Conservation (phyloP, 2,797 vertebrate species). For the Periophthalmus magnuspinnatus region DNA sequence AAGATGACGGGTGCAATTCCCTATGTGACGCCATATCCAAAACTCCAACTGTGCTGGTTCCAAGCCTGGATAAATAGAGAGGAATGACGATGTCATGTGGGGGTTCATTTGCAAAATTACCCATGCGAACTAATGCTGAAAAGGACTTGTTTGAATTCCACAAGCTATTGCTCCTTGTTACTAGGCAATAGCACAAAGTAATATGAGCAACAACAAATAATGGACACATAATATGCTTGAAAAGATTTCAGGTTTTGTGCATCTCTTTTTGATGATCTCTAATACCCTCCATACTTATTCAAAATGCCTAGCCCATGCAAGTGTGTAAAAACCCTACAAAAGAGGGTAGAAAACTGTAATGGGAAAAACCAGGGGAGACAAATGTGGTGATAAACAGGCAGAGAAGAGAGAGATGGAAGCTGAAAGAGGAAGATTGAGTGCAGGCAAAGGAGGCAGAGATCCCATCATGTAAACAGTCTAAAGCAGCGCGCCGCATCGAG, state of each 20-base stretch:
- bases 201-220: not conserved
- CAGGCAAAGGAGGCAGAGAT: slow-evolving; percentile 59
- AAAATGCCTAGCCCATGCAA: slow-evolving; percentile 14
- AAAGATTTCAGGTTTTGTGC: not conserved
- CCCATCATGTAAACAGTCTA: slow-evolving; percentile 73
- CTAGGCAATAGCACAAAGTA: not conserved
- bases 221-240: not conserved
- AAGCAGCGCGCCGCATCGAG: slow-evolving; percentile 63
- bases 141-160: not conserved
- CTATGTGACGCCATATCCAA: not conserved
- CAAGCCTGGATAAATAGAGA: not conserved
- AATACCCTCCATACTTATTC: slow-evolving; percentile 32
- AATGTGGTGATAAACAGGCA: slow-evolving; percentile 28
- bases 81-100: not conserved
- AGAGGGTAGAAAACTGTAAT: slow-evolving; percentile 26
- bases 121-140: not conserved
- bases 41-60: not conserved
- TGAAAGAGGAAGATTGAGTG: slow-evolving; percentile 39
- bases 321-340: slow-evolving; percentile 21
- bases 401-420: slow-evolving; percentile 39
- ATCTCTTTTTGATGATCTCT: slow-evolving; percentile 1
- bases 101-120: not conserved
- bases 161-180: not conserved
- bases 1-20: not conserved
- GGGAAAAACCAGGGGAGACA: slow-evolving; percentile 28